Conservation (phyloP, 2,797 vertebrate species). For the Rhabdophis nuchalis region DNA sequence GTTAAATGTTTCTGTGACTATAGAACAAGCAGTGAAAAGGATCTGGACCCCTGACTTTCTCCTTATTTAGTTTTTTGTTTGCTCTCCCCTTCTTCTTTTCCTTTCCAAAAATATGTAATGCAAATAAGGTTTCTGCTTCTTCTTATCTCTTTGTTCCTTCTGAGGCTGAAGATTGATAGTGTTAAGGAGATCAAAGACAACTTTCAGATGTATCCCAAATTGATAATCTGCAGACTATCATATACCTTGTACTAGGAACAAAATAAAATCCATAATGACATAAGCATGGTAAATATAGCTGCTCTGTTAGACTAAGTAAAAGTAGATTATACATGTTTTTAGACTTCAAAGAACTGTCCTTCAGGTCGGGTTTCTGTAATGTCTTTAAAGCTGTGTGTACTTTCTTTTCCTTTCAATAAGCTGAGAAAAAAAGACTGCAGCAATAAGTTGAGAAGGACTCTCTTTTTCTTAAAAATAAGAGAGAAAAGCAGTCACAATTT, state of each 20-base stretch:
- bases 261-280: slow-evolving; percentile 70
- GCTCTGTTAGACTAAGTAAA: slow-evolving; percentile 64
- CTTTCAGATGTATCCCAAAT: slow-evolving; percentile 69
- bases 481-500: neutral
- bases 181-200: slow-evolving; percentile 69
- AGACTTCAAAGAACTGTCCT: slow-evolving; percentile 69
- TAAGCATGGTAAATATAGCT: slow-evolving; percentile 62
- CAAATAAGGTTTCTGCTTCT: slow-evolving; percentile 63
- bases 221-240: slow-evolving; percentile 70
- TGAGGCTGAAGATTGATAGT: slow-evolving; percentile 61
- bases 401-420: slow-evolving; percentile 39
- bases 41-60: slow-evolving; percentile 54
- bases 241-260: slow-evolving; percentile 66
- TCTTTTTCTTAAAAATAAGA: slow-evolving; percentile 43
- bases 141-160: slow-evolving; percentile 68
- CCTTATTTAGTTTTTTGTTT: slow-evolving; percentile 58
- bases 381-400: slow-evolving; percentile 51
- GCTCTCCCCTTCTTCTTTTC: neutral
- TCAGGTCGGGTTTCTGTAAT: slow-evolving; percentile 55
- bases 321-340: slow-evolving; percentile 66
- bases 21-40: slow-evolving; percentile 59
- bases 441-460: slow-evolving; percentile 48
- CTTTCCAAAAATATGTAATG: slow-evolving; percentile 56
- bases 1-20: slow-evolving; percentile 56
- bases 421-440: slow-evolving; percentile 43